Base-by-base conservation (phyloP, 2,797 vertebrate species). In the Odontamblyopus lacepedii region DNA sequence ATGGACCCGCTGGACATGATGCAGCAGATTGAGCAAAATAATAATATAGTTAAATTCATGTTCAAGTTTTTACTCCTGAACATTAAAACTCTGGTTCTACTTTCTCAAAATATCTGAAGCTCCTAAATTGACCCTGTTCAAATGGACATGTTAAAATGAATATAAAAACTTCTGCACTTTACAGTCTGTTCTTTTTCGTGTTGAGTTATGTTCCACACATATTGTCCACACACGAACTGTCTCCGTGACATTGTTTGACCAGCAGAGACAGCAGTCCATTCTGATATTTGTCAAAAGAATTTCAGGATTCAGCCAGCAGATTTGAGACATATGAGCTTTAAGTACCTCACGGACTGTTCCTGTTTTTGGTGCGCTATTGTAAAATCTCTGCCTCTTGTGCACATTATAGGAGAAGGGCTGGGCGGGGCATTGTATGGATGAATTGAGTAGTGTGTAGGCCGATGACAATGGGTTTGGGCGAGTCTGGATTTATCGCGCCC, bases 391-490 rank as follows among this genome's bases (percentile, higher is more conserved):
- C 48, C 63, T 55, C 64, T 78, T 70, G 76, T 57, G 2, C 27
- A 67, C 48, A 15, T 23, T 23, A 23, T 16, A 72, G 69, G 51
- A 77, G 69, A 74, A 72, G 72, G 79, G 78, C 62, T 73, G 61
- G 69, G 60, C 69, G 80, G 79, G 81, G 80, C 80, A 82, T 82
- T 77, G 70, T 23, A 63, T 61, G 60, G 76, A 77, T 86, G 79
- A 38, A 63, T 11, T 63, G 57, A 5, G 13, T 3, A 11, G 27
- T 30, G 57, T 11, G 61, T 7, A n/a, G 81, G 62, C 51, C 71
- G 85, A 77, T 78, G 85, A 87, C 84, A 85, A 48, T 69, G 53
- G 72, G 69, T 82, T 82, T 80, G 19, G 70, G 70, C 74, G 63
- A 76, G 61, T 63, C 72, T 67, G 72, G 81, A 82, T 80, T 79